Percentiles rank a stretch among this genome's conserved stretches.
Conservation (phyloP, 1,140 invertebrate species). For the Dendrolimus kikuchii region DNA sequence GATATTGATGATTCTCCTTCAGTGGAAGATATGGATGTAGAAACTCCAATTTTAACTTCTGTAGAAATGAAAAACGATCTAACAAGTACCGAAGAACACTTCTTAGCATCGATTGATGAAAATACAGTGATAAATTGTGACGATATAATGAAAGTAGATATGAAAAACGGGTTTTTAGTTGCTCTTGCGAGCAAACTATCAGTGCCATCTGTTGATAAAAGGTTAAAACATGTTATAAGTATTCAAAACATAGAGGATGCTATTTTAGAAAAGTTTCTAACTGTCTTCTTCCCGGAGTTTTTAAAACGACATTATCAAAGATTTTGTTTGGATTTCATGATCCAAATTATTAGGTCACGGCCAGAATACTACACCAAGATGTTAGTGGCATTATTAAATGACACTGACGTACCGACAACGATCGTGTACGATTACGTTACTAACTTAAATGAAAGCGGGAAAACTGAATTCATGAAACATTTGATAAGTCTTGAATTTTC, state of each 20-base stretch:
- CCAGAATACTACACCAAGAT: conserved; percentile 18
- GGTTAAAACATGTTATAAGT: conserved; percentile 22
- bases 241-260: conserved; percentile 10
- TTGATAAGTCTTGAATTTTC: conserved; percentile 21
- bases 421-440: conserved; percentile 31
- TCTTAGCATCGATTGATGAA: conserved; percentile 7
- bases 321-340: conserved; percentile 27
- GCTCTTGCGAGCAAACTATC: conserved; percentile 18
- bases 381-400: conserved; percentile 24
- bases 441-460: conserved; percentile 17
- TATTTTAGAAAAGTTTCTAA: conserved; percentile 22
- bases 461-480: conserved; percentile 19
- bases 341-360: conserved; percentile 17
- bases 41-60: not conserved
- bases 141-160: conserved; percentile 16
- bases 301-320: conserved; percentile 26
- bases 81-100: conserved; percentile 12
- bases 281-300: conserved; percentile 22
- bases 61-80: not conserved
- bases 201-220: conserved; percentile 17
- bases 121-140: conserved; percentile 16
- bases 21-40: not conserved
- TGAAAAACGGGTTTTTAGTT: conserved; percentile 10
- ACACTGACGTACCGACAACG: conserved; percentile 18
- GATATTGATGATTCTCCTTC: conserved; percentile 6